These are phyloP conservation scores for Eilema griseolum DNA, from an alignment of 2,888 invertebrate genomes.

Conservation along the genomic window DNA sequence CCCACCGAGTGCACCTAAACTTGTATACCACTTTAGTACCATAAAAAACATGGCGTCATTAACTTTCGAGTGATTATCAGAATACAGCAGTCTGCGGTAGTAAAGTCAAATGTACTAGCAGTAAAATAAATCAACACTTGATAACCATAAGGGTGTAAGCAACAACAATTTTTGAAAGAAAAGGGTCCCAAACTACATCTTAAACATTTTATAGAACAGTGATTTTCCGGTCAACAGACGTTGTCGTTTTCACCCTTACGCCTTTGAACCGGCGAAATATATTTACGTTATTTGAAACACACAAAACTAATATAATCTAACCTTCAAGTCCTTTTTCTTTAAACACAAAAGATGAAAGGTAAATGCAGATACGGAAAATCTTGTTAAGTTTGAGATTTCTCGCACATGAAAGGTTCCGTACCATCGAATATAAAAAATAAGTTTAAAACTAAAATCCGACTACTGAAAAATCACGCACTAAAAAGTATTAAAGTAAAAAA, in stretches of 20 bases:
- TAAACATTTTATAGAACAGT: background rate
- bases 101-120: background rate
- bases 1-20: too few relatives aligned
- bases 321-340: conserved; percentile 8
- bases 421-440: background rate
- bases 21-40: background rate
- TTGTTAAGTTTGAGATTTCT: background rate
- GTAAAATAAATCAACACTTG: background rate
- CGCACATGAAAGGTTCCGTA: background rate
- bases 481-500: too few relatives aligned
- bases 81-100: background rate
- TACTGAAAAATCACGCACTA: too few relatives aligned
- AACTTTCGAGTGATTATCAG: background rate
- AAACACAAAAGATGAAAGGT: conserved; percentile 20
- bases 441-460: too few relatives aligned
- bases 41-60: background rate
- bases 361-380: conserved; percentile 26
- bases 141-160: background rate
- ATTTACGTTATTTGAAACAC: conserved; percentile 11
- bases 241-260: background rate
- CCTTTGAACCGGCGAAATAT: conserved; percentile 2
- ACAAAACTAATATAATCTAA: conserved; percentile 15
- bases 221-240: background rate
- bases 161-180: background rate
- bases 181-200: background rate